phyloP scores from a whole-genome alignment of 2,888 invertebrate species.

The Dugesia japonica region DNA sequence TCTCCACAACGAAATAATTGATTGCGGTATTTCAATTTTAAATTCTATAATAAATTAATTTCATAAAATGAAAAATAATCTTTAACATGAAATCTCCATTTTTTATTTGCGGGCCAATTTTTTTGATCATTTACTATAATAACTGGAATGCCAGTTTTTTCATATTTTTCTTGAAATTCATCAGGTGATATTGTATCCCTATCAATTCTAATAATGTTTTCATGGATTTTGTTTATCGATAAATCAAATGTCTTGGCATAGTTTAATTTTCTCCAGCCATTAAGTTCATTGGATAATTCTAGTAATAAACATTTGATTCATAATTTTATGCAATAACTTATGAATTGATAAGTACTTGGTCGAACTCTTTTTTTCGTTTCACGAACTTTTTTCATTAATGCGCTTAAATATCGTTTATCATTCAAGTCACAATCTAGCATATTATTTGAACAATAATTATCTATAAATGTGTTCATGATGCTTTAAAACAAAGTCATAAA shows the following conservation, averaged over 20 bases:
- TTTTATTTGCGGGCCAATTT: conserved; percentile 73
- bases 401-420: too few relatives aligned
- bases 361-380: too few relatives aligned
- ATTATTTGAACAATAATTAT: too few relatives aligned
- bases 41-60: conserved; percentile 52
- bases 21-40: conserved; percentile 86
- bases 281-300: conserved; percentile 40
- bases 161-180: conserved; percentile 76
- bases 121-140: conserved; percentile 71
- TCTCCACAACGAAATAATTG: conserved; percentile 99
- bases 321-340: too few relatives aligned
- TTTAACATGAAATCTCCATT: conserved; percentile 71
- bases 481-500: too few relatives aligned
- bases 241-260: conserved; percentile 64
- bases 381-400: too few relatives aligned
- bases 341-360: too few relatives aligned
- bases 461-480: too few relatives aligned
- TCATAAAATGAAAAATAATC: too few relatives aligned
- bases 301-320: background rate
- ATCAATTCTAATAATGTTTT: conserved; percentile 72
- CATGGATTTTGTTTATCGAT: conserved; percentile 54
- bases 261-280: conserved; percentile 66
- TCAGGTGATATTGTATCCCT: conserved; percentile 58
- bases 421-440: too few relatives aligned
- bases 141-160: conserved; percentile 77